Conservation (phyloP, 1,140 invertebrate genomes). For the Neodiprion lecontei region DNA sequence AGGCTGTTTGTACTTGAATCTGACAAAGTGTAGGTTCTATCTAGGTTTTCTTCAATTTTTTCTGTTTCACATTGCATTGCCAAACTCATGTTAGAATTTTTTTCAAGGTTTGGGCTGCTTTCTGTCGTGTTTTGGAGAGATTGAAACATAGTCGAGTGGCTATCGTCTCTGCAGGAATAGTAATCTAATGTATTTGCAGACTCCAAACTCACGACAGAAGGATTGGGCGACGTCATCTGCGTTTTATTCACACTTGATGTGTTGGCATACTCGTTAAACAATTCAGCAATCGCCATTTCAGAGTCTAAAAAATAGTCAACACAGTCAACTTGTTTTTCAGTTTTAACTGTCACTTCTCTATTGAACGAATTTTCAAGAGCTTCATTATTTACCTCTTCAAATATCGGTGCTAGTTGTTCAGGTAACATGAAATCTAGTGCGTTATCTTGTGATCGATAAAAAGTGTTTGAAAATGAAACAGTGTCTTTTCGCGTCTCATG, state of each 20-base stretch:
- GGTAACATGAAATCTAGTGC: background rate
- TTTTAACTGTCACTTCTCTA: background rate
- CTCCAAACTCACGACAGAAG: background rate
- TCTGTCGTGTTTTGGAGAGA: background rate
- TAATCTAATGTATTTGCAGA: slow-evolving; percentile 16
- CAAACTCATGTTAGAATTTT: background rate
- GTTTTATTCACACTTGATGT: background rate
- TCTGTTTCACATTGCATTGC: background rate
- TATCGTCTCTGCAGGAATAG: slow-evolving; percentile 25
- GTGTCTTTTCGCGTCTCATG: background rate
- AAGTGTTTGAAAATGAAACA: background rate
- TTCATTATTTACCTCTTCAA: background rate
- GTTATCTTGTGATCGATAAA: background rate
- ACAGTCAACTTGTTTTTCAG: too few species aligned
- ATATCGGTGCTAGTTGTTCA: background rate
- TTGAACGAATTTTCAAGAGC: too few species aligned
- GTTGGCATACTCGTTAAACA: background rate
- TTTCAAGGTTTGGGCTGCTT: background rate
- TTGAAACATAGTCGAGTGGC: background rate
- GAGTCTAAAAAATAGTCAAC: too few species aligned
- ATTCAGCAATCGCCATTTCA: background rate
- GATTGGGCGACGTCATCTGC: background rate
- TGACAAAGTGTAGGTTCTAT: slow-evolving; percentile 33
- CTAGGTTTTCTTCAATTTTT: background rate
- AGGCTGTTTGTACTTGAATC: slow-evolving; percentile 18